Percentiles rank a stretch among this genome's conserved stretches.
These are phyloP conservation scores for Sciaenops ocellatus DNA, from an alignment of 2,797 vertebrate species.

Conservation along the genomic window DNA sequence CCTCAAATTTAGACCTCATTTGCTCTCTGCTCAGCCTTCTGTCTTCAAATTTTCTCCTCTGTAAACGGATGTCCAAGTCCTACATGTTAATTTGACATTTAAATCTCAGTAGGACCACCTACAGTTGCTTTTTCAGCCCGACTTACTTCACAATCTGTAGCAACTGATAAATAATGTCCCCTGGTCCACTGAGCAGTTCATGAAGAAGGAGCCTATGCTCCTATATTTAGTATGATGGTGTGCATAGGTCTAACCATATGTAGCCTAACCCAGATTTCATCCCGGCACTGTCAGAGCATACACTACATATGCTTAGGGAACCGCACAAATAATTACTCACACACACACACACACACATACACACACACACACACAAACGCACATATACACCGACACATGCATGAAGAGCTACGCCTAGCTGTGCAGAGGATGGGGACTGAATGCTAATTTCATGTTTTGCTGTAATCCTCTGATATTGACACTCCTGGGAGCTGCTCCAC, in stretches of 20 bases:
- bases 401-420: conserved; percentile 78
- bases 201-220: conserved; percentile 32
- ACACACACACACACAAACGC: conserved; percentile 21
- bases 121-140: conserved; percentile 45
- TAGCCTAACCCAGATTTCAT: conserved; percentile 78
- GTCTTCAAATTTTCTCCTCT: conserved; percentile 23
- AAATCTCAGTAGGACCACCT: conserved; percentile 64
- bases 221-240: conserved; percentile 56
- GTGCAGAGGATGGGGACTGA: conserved; percentile 87
- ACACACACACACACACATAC: conserved; percentile 19
- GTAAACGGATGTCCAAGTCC: conserved; percentile 38
- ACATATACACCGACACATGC: conserved; percentile 56
- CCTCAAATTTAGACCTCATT: conserved; percentile 40
- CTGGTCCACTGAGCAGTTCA: conserved; percentile 43
- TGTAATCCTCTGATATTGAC: conserved; percentile 90
- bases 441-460: conserved; percentile 90
- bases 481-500: conserved; percentile 90
- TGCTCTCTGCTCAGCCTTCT: conserved; percentile 31
- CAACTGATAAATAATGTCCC: conserved; percentile 54
- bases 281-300: conserved; percentile 60
- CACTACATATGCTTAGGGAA: conserved; percentile 70
- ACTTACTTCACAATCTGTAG: conserved; percentile 59
- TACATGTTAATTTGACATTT: conserved; percentile 76
- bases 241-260: conserved; percentile 69
- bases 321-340: conserved; percentile 75